phyloP scores from a whole-genome alignment of 2,888 invertebrate genomes.

The Alsophila aescularia region DNA sequence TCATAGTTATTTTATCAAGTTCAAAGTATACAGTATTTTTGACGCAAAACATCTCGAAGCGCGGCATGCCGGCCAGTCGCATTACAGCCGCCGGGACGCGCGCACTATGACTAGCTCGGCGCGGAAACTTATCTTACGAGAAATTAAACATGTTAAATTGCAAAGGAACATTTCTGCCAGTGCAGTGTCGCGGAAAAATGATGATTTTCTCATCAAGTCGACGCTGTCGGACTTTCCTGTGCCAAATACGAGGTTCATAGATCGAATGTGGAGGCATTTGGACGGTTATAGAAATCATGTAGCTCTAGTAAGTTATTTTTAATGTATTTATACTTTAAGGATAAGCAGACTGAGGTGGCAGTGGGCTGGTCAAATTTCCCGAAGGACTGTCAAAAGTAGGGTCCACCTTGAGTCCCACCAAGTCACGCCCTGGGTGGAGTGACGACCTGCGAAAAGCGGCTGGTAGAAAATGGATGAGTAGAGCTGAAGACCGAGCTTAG shows the following conservation, averaged over 20 bases:
- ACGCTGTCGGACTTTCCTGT: conserved; percentile 61
- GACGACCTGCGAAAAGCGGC: no score
- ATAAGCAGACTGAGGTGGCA: no score
- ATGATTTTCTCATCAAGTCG: conserved; percentile 67
- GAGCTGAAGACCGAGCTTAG: no score
- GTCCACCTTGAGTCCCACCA: no score
- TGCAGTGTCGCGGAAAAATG: conserved; percentile 52
- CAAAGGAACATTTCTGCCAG: conserved; percentile 61
- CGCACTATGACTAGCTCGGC: conserved; percentile 62
- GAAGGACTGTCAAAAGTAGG: no score
- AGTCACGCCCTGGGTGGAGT: no score
- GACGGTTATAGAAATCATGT: conserved; percentile 61
- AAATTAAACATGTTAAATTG: conserved; percentile 65
- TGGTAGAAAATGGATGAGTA: no score
- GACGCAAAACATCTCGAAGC: conserved; percentile 10
- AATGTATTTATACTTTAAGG: no score
- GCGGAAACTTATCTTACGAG: conserved; percentile 66
- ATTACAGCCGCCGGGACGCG: conserved; percentile 42
- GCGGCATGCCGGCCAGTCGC: conserved; percentile 47
- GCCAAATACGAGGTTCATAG: conserved; percentile 63
- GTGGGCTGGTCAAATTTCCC: no score
- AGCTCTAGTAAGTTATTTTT: conserved; percentile 65
- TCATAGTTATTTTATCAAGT: conserved; percentile 8
- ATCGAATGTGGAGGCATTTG: conserved; percentile 64
- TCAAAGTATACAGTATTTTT: conserved; percentile 33